Percentiles rank a stretch among this genome's conserved stretches.
Conservation (phyloP, 2,797 vertebrate genomes). For the Pseudopleuronectes americanus region DNA sequence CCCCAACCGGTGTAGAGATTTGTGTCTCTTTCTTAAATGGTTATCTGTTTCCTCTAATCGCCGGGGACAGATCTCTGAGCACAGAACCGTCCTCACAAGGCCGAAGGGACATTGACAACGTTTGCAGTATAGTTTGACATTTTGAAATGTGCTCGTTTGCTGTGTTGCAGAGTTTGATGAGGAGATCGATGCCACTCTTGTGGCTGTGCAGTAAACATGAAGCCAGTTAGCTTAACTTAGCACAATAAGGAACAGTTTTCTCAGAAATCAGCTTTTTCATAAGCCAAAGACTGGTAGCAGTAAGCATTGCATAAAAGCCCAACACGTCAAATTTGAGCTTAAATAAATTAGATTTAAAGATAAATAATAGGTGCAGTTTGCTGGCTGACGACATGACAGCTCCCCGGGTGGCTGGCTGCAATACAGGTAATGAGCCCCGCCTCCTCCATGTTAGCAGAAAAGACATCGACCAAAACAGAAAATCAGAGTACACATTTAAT, state of each 20-base stretch:
- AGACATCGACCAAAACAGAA: too few species aligned
- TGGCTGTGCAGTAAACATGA: background rate
- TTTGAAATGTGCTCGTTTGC: background rate
- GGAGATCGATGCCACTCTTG: background rate
- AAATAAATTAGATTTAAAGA: too few species aligned
- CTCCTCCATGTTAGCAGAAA: too few species aligned
- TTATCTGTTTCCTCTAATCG: slow-evolving; percentile 32
- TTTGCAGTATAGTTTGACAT: slow-evolving; percentile 1
- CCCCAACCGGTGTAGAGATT: slow-evolving; percentile 16
- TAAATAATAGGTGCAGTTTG: too few species aligned
- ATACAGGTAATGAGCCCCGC: too few species aligned
- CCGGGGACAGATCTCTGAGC: slow-evolving; percentile 11
- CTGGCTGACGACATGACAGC: too few species aligned
- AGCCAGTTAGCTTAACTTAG: slow-evolving; percentile 10
- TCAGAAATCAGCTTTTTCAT: background rate
- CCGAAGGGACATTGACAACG: slow-evolving; percentile 7
- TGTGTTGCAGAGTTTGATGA: background rate
- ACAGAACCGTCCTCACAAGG: slow-evolving; percentile 1
- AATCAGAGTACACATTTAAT: too few species aligned
- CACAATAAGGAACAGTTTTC: background rate
- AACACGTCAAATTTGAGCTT: too few species aligned
- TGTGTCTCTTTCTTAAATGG: slow-evolving; percentile 27
- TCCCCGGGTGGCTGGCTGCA: too few species aligned
- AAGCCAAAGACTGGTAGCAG: background rate
- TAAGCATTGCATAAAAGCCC: background rate